These are phyloP conservation scores for Urocolius indicus DNA, from an alignment of 2,113 vertebrate genomes.

Conservation along the genomic window DNA sequence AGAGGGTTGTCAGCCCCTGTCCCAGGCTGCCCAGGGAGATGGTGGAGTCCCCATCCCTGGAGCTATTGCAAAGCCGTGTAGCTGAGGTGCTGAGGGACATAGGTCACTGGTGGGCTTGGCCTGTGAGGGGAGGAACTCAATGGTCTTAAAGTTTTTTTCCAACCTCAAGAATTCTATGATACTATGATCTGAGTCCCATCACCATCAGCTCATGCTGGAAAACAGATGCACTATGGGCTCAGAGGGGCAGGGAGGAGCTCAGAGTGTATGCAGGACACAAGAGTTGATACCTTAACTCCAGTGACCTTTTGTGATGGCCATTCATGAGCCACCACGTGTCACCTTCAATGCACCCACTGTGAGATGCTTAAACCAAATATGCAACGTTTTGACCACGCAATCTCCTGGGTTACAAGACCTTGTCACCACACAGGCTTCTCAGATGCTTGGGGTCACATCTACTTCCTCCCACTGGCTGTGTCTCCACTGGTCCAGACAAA, in stretches of 20 bases:
- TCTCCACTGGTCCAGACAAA: not conserved
- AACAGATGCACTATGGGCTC: fast-evolving
- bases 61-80: too few relatives aligned
- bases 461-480: not conserved
- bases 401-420: not conserved
- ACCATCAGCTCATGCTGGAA: not conserved
- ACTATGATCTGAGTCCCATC: not conserved
- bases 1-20: too few relatives aligned
- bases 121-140: too few relatives aligned
- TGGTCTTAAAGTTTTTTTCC: too few relatives aligned
- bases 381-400: fast-evolving
- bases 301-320: not conserved
- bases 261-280: not conserved
- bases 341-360: not conserved
- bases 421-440: not conserved
- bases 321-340: fast-evolving
- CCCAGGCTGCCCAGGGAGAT: too few relatives aligned
- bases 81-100: too few relatives aligned
- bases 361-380: not conserved
- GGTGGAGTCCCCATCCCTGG: too few relatives aligned
- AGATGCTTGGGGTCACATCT: not conserved
- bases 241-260: not conserved
- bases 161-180: too few relatives aligned
- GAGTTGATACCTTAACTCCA: not conserved
- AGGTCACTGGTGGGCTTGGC: too few relatives aligned